These are phyloP conservation scores for Drosophila melanica DNA, from an alignment of 1,140 invertebrate species.

Conservation along the genomic window DNA sequence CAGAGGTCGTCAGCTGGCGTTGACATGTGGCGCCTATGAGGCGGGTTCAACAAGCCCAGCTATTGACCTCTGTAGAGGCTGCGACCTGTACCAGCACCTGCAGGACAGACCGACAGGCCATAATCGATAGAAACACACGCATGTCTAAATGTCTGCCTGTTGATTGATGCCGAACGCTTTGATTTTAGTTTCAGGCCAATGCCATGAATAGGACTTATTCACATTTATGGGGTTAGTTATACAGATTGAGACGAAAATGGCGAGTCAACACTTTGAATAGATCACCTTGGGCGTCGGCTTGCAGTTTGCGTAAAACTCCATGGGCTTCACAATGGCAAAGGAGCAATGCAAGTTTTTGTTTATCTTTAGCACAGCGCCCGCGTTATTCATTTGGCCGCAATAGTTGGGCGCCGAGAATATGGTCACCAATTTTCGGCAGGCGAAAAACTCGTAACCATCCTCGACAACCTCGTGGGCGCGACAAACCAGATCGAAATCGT, in stretches of 20 bases:
- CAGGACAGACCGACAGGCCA: background rate
- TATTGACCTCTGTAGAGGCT: constrained; percentile 42
- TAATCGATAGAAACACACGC: constrained; percentile 14
- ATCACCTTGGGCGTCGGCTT: background rate
- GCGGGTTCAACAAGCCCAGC: constrained; percentile 12
- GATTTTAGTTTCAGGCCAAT: constrained; percentile 5
- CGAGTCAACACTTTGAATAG: background rate
- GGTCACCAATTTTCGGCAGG: constrained; percentile 90
- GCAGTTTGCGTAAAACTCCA: background rate
- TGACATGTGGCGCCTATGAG: constrained; percentile 12
- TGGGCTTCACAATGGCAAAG: constrained; percentile 38
- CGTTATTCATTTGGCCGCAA: constrained; percentile 94
- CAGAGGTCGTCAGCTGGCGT: constrained; percentile 21
- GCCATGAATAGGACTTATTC: background rate
- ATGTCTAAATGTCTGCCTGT: constrained; percentile 8
- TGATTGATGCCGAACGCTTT: constrained; percentile 11
- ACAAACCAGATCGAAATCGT: constrained; percentile 93
- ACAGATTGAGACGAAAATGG: background rate
- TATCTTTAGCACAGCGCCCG: constrained; percentile 97
- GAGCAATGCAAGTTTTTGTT: constrained; percentile 21
- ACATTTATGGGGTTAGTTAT: background rate
- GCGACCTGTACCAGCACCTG: constrained; percentile 14
- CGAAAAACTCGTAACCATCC: constrained; percentile 94
- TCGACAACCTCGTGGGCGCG: constrained; percentile 95
- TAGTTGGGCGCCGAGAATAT: constrained; percentile 94